Evolutionary conservation across 2,888 invertebrate species (phyloP), one percentile per base, ranked within the genome.

Genomic region (Oligia latruncula): DNA sequence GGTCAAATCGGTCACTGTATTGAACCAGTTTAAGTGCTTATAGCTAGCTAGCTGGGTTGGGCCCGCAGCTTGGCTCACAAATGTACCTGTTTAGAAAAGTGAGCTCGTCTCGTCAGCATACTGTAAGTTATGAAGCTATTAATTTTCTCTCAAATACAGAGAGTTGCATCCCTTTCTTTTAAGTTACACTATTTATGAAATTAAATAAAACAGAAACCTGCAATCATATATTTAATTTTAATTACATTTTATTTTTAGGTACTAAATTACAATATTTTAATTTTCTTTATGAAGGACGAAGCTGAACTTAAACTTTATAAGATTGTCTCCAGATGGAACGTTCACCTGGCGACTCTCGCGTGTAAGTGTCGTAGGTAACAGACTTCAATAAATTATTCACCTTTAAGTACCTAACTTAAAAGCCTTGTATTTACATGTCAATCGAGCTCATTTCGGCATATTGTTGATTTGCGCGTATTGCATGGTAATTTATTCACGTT

Each of bases 401-500:
- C 11, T 80, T 43, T 52, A 49, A 13, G 84, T 62, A n/a, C n/a
- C n/a, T n/a, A 62, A 79, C 29, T 68, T 49, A 60, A 35, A 35
- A 64, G 58, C 9, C 35, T 80, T 55, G 35, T 74, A 81, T 75
- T 74, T 64, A 62, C 71, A 74, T 74, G n/a, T 74, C 82, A 68
- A 85, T 81, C 81, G 58, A 71, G 62, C 58, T 64, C 58, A 71
- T 68, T 82, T 74, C 49, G 43, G 35, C 74, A 74, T 23, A 58
- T 72, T 64, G 80, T 72, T 80, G 46, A 58, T 68, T 80, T 80
- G 49, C 17, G 52, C 43, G 58, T 71, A 68, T 65, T 78, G 5
- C 70, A 20, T 64, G 52, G 43, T 83, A 77, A 83, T 62, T 67
- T 49, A 35, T 43, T 74, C 29, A 65, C 6, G 43, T 79, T 82